phyloP scores from a whole-genome alignment of 2,797 vertebrate species.

The Gambusia yucatana region DNA sequence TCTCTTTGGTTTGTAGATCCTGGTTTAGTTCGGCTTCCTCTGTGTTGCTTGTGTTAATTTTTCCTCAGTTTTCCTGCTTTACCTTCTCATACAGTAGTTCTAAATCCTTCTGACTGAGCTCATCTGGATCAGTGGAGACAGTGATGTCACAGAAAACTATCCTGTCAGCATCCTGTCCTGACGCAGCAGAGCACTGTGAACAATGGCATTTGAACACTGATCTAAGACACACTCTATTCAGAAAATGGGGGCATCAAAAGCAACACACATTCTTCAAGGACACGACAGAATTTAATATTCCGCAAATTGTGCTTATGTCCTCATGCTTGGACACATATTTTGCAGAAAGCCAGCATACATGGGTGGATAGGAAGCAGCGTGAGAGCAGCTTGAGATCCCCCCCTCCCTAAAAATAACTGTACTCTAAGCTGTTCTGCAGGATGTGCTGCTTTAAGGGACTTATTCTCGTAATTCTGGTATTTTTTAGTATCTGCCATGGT shows the following conservation, averaged over 20 bases:
- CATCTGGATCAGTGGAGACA: background rate
- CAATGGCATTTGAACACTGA: background rate
- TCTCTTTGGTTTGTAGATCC: background rate
- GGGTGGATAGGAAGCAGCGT: background rate
- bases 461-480: slow-evolving; percentile 1
- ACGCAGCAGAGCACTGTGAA: background rate
- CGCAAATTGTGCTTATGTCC: background rate
- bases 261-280: background rate
- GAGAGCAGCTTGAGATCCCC: background rate
- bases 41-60: background rate
- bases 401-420: background rate
- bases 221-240: background rate
- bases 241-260: background rate
- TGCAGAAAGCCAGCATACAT: background rate
- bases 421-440: background rate
- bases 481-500: background rate
- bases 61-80: background rate
- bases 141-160: background rate
- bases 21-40: background rate
- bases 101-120: background rate
- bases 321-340: background rate
- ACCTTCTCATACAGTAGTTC: background rate
- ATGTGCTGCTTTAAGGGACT: background rate
- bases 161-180: background rate
- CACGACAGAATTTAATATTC: background rate